phyloP scores from a whole-genome alignment of 2,113 vertebrate species.

The Brachypodius melanocephalos region DNA sequence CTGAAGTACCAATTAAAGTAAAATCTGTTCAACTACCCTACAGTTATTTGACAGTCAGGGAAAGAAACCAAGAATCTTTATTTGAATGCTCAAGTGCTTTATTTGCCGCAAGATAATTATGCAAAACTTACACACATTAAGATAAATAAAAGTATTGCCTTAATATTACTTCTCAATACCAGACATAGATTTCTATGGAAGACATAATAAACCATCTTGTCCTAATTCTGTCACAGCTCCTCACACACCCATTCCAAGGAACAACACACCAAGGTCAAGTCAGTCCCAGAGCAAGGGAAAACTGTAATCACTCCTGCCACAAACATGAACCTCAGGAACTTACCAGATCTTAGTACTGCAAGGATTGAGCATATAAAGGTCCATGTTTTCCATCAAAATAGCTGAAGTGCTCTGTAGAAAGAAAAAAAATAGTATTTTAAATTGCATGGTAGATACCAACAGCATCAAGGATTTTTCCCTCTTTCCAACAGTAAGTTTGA shows the following conservation, averaged over 20 bases:
- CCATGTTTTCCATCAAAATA: conserved; percentile 98
- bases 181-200: neutral
- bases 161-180: neutral
- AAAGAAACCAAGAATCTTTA: neutral
- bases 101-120: neutral
- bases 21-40: neutral
- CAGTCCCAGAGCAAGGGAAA: neutral
- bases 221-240: neutral
- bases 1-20: neutral
- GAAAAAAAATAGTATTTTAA: neutral
- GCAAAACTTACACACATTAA: neutral
- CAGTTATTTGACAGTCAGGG: neutral
- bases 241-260: neutral
- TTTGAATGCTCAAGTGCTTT: neutral
- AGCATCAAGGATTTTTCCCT: neutral
- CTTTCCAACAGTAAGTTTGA: neutral
- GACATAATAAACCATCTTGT: neutral
- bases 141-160: neutral
- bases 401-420: conserved; percentile 89
- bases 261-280: neutral
- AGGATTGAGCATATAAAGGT: conserved; percentile 98
- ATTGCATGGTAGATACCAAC: neutral
- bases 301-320: neutral
- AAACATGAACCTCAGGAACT: conserved; percentile 34
- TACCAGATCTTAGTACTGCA: conserved; percentile 99